phyloP scores from a whole-genome alignment of 2,113 vertebrate genomes.

The Sprattus sprattus region DNA sequence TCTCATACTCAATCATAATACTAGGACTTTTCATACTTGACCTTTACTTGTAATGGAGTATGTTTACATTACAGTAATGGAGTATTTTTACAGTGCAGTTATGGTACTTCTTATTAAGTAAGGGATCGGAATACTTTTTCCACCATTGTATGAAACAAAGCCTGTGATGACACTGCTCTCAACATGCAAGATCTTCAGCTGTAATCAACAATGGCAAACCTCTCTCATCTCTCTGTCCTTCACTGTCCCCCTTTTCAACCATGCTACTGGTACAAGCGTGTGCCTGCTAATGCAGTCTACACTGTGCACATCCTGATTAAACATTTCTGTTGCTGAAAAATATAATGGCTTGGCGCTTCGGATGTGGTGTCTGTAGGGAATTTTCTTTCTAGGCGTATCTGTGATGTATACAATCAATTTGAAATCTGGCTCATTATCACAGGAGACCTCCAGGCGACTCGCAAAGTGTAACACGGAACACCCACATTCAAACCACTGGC shows the following conservation, averaged over 20 bases:
- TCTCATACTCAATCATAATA: too few relatives aligned
- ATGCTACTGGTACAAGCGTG: neutral
- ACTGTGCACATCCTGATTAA: neutral
- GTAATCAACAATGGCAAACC: neutral
- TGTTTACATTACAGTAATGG: too few relatives aligned
- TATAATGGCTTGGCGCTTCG: neutral
- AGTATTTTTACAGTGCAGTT: too few relatives aligned
- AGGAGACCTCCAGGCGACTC: slow-evolving; percentile 62
- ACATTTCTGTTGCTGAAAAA: neutral
- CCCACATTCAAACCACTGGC: slow-evolving; percentile 58
- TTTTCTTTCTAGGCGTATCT: slow-evolving; percentile 50
- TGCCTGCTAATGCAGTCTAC: neutral
- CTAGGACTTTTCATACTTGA: too few relatives aligned
- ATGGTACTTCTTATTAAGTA: too few relatives aligned
- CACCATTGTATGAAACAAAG: neutral
- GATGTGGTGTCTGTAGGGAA: slow-evolving; percentile 55
- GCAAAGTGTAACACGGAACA: slow-evolving; percentile 60
- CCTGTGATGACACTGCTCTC: neutral
- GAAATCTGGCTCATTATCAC: slow-evolving; percentile 62
- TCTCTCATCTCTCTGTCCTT: neutral
- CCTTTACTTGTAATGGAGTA: too few relatives aligned
- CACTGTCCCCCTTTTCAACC: neutral
- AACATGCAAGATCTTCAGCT: neutral
- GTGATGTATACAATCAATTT: slow-evolving; percentile 21
- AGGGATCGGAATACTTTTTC: too few relatives aligned